Evolutionary conservation across 2,113 vertebrate species (phyloP).

Genomic region (Numenius arquata): DNA sequence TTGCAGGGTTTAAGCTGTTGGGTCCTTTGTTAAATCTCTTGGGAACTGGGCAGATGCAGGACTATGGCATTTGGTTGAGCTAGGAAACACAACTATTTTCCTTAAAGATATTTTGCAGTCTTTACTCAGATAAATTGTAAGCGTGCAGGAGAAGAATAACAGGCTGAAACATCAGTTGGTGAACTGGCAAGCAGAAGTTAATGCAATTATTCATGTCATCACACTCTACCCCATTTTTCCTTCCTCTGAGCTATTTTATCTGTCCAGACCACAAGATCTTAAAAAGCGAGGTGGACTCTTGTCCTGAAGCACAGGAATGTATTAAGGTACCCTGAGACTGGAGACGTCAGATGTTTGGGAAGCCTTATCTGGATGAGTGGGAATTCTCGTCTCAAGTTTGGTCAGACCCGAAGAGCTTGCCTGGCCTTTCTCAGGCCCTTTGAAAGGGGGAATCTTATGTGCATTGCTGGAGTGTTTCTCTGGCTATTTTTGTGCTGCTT

Average conservation of each 20-base stretch:
- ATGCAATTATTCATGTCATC: neutral
- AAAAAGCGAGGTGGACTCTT: neutral
- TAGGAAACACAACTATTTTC: neutral
- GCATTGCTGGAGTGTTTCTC: constrained; percentile 31
- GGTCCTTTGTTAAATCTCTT: neutral
- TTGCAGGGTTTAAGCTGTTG: neutral
- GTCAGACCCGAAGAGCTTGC: neutral
- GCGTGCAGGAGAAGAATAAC: neutral
- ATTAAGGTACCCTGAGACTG: neutral
- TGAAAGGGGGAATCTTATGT: neutral
- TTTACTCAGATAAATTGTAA: neutral
- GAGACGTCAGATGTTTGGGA: neutral
- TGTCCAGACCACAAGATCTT: neutral
- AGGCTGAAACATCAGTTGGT: neutral
- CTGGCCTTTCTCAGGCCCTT: constrained; percentile 48
- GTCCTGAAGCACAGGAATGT: neutral
- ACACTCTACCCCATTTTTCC: neutral
- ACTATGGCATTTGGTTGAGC: neutral
- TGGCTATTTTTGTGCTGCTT: constrained; percentile 33
- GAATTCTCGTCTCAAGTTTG: neutral
- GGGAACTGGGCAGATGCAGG: neutral
- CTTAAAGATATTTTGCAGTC: neutral
- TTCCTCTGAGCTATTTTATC: neutral
- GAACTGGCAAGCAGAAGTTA: neutral
- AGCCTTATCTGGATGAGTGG: neutral